Percentiles rank a stretch among this genome's conserved stretches.
phyloP scores from a whole-genome alignment of 2,888 invertebrate species.

The Nymphalis c-album region DNA sequence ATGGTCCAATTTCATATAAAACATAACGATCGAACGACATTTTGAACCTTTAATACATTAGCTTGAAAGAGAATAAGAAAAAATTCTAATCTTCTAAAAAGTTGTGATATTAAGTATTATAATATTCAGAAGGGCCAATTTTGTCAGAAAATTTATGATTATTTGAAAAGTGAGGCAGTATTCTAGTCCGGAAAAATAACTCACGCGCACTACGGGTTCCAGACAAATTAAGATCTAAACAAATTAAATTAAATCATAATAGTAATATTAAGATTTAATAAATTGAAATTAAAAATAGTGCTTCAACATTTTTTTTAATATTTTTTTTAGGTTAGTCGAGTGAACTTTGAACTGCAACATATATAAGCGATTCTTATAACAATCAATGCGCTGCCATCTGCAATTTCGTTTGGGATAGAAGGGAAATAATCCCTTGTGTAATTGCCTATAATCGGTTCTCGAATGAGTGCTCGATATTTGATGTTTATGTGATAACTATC shows the following conservation, averaged over 20 bases:
- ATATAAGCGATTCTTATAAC: too few species aligned
- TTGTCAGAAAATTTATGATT: conserved; percentile 56
- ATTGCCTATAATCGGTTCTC: too few species aligned
- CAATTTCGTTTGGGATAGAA: too few species aligned
- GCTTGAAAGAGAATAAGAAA: conserved; percentile 33
- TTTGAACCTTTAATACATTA: conserved; percentile 36
- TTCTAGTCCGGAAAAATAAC: conserved; percentile 42
- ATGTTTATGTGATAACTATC: too few species aligned
- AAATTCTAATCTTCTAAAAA: conserved; percentile 42
- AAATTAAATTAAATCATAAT: not conserved
- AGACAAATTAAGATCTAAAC: not conserved
- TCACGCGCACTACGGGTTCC: conserved; percentile 38
- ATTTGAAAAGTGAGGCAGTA: conserved; percentile 57
- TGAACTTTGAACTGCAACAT: too few species aligned
- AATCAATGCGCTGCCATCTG: too few species aligned
- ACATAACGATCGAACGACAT: conserved; percentile 21
- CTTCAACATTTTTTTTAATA: too few species aligned
- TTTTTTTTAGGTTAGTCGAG: too few species aligned
- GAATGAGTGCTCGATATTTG: too few species aligned
- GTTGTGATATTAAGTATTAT: conserved; percentile 42
- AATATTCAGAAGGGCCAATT: conserved; percentile 51
- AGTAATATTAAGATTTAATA: too few species aligned
- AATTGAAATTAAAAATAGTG: too few species aligned
- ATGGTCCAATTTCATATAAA: conserved; percentile 17
- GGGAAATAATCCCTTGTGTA: too few species aligned